Evolutionary conservation across 2,797 vertebrate species (phyloP).

Genomic region (Ctenochaetus hawaiiensis): DNA sequence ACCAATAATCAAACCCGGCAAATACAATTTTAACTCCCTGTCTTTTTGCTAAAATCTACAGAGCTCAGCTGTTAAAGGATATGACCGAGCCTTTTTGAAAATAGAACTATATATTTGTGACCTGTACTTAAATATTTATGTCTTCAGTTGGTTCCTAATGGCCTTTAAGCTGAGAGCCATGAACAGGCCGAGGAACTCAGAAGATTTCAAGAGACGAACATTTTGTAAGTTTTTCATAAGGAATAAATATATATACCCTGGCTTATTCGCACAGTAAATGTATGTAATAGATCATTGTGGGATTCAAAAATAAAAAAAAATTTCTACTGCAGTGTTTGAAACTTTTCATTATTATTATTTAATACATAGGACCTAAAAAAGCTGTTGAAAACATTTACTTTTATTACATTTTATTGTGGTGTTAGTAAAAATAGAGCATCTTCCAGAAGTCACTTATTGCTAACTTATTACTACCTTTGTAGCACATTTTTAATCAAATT

Average conservation of each 20-base stretch:
- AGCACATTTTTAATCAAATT: too few species aligned
- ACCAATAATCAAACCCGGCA: conserved; percentile 6
- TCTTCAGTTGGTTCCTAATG: conserved; percentile 10
- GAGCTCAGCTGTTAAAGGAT: conserved; percentile 22
- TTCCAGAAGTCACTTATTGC: too few species aligned
- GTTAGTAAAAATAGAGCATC: too few species aligned
- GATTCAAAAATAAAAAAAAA: neutral
- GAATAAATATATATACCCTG: too few species aligned
- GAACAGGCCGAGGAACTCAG: neutral
- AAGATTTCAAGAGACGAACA: neutral
- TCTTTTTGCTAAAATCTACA: conserved; percentile 32
- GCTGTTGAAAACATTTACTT: neutral
- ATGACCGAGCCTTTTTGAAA: conserved; percentile 2
- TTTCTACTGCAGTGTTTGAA: neutral
- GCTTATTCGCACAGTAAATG: too few species aligned
- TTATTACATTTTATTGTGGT: neutral
- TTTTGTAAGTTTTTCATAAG: too few species aligned
- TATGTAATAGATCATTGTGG: neutral
- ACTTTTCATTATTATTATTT: neutral
- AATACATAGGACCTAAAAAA: neutral
- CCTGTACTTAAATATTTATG: conserved; percentile 15
- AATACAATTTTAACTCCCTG: conserved; percentile 20
- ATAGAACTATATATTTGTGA: neutral
- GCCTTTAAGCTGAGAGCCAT: neutral
- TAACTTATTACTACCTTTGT: too few species aligned